Base-by-base conservation (phyloP, 1,140 invertebrate species). In the Elymnias hypermnestra region DNA sequence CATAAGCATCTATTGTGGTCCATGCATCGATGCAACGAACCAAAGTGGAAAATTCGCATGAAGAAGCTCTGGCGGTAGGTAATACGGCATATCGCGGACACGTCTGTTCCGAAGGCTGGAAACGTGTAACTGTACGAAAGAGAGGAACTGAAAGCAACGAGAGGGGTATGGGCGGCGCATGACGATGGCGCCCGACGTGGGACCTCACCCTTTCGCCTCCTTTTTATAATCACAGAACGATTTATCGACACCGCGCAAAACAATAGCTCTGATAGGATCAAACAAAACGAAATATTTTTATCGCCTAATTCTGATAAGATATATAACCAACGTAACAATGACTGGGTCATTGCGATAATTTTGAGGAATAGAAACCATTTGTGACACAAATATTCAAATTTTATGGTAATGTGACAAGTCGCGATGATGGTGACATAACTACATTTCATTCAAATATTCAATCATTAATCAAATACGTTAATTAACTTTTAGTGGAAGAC, bases 21-120 rank as follows among this genome's bases (percentile, higher is more conserved):
- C 77, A 82, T 84, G 77, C 81, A 73, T 81, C 49, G 54, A 72
- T 77, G 76, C 81, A 78, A 84, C 81, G 77, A 84, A 84, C 81
- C 81, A 69, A 69, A 57, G 60, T 60, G 67, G 61, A 61, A 65
- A 52, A 64, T 71, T 82, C 64, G 72, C 68, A 67, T 75, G 69
- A 59, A 61, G 65, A 61, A 68, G 63, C 67, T 70, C 68, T 66
- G 81, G 58, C 66, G 63, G 57, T 51, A 66, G 61, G 48, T 63
- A 53, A 53, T 45, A 53, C 74, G 63, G 68, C 81, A 84, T 83
- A 66, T 67, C 79, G 70, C 77, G 68, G 64, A 75, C 77, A 65
- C 74, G 53, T 62, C 54, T 62, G 62, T 62, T 63, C 46, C 60
- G 67, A 50, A 26, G 70, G 55, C 67, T 72, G 68, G 66, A 56